phyloP scores from a whole-genome alignment of 30 jellyfish, hydroid and myxozoan genomes.

The Pseudorhiza aurosa region DNA sequence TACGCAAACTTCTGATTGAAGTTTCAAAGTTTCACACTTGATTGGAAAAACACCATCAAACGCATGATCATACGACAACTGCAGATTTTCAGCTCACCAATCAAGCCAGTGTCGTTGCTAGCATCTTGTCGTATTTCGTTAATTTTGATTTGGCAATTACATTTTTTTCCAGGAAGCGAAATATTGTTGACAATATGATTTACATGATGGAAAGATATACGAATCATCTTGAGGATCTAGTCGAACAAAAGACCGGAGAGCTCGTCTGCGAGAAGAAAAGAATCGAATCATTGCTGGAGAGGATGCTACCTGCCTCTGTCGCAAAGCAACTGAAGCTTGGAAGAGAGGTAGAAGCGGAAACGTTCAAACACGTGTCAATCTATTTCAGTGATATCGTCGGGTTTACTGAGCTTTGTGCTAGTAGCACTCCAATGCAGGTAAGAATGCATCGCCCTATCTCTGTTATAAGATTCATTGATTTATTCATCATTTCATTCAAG shows the following conservation, averaged over 20 bases:
- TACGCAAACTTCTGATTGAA: no score
- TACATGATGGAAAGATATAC: constrained; percentile 94
- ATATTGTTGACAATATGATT: constrained; percentile 88
- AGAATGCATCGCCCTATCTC: background rate
- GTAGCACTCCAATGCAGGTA: constrained; percentile 91
- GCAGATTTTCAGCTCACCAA: no score
- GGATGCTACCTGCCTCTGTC: constrained; percentile 95
- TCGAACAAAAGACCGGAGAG: constrained; percentile 88
- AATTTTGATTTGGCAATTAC: no score
- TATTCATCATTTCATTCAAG: no score
- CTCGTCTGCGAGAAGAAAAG: constrained; percentile 81
- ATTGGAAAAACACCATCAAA: no score
- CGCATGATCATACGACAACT: no score
- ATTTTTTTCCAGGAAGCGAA: constrained; percentile 70
- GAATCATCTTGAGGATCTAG: constrained; percentile 88
- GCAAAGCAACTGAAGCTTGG: constrained; percentile 90
- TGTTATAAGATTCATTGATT: no score
- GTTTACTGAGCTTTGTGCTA: constrained; percentile 86
- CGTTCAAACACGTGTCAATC: constrained; percentile 89
- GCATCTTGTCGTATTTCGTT: no score
- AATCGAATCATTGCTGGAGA: constrained; percentile 81
- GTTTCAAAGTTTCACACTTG: no score
- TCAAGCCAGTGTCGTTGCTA: no score
- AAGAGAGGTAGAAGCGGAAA: constrained; percentile 94
- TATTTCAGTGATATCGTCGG: constrained; percentile 98